These are phyloP conservation scores for Psittacula echo DNA, from an alignment of 2,797 vertebrate species.

Conservation along the genomic window DNA sequence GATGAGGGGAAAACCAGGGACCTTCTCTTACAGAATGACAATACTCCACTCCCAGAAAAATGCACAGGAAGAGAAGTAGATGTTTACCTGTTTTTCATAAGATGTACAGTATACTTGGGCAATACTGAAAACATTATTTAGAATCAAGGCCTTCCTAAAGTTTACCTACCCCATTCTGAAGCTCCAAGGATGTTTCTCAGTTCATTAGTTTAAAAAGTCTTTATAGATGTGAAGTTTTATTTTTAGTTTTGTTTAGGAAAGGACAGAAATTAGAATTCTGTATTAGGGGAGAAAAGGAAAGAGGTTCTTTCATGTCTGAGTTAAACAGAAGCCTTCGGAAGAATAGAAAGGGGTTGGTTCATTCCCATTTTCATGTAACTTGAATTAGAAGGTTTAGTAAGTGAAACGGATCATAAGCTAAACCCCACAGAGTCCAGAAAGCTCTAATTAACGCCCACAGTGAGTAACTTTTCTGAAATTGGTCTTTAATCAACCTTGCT, in stretches of 20 bases:
- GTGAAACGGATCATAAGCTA: constrained; percentile 47
- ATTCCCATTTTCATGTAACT: constrained; percentile 47
- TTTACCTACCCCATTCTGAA: background rate
- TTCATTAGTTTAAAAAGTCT: constrained; percentile 4
- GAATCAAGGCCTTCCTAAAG: background rate
- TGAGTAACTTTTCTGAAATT: constrained; percentile 61
- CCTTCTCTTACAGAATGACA: background rate
- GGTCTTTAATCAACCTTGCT: constrained; percentile 71
- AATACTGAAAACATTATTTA: background rate
- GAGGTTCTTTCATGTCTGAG: constrained; percentile 17
- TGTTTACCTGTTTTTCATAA: background rate
- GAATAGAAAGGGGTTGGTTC: constrained; percentile 36
- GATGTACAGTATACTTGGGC: background rate
- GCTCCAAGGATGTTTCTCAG: background rate
- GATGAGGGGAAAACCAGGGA: background rate
- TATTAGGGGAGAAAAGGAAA: background rate
- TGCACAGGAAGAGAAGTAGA: background rate
- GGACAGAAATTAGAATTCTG: background rate
- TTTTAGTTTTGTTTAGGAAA: constrained; percentile 3
- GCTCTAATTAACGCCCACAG: constrained; percentile 72
- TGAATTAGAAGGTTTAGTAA: constrained; percentile 71
- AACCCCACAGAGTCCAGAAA: constrained; percentile 57
- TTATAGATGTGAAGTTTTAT: background rate
- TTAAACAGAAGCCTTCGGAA: constrained; percentile 45
- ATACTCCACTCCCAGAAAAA: background rate